Evolutionary conservation across 2,113 vertebrate species (phyloP).

Genomic region (Varanus komodoensis): DNA sequence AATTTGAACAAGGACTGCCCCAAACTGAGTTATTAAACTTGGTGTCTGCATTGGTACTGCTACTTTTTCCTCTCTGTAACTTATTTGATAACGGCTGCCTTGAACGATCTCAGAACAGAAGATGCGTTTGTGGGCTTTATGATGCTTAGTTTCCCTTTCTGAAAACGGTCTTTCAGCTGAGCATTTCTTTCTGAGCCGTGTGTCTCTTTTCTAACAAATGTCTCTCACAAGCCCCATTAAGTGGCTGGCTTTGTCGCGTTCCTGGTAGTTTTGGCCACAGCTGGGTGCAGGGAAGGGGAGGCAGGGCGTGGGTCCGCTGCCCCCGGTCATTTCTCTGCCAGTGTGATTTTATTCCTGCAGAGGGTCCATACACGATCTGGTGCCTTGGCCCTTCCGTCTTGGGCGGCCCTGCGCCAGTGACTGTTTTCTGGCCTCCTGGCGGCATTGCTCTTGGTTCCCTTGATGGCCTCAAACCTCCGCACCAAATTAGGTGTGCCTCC

Average conservation of each 20-base stretch:
- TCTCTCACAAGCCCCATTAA: too few species aligned
- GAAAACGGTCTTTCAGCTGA: neutral
- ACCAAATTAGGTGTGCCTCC: too few species aligned
- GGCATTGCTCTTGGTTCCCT: too few species aligned
- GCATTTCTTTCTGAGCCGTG: neutral
- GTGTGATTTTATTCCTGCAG: too few species aligned
- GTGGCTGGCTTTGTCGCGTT: neutral
- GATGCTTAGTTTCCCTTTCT: neutral
- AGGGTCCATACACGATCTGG: too few species aligned
- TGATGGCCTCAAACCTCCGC: too few species aligned
- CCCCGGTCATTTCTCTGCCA: too few species aligned
- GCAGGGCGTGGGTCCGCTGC: too few species aligned
- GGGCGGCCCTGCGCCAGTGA: too few species aligned
- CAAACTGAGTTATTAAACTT: neutral
- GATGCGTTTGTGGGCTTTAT: neutral
- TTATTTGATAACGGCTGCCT: neutral
- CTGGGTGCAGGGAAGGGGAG: neutral
- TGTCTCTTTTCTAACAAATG: neutral
- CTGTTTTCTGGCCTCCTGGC: too few species aligned
- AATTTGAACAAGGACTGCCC: neutral
- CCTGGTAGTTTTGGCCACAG: neutral
- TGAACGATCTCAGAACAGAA: neutral
- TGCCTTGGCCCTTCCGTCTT: too few species aligned
- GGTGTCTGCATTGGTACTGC: neutral
- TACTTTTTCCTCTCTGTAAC: neutral